Evolutionary conservation across 2,797 vertebrate species (phyloP).

Genomic region (Myioborus miniatus): DNA sequence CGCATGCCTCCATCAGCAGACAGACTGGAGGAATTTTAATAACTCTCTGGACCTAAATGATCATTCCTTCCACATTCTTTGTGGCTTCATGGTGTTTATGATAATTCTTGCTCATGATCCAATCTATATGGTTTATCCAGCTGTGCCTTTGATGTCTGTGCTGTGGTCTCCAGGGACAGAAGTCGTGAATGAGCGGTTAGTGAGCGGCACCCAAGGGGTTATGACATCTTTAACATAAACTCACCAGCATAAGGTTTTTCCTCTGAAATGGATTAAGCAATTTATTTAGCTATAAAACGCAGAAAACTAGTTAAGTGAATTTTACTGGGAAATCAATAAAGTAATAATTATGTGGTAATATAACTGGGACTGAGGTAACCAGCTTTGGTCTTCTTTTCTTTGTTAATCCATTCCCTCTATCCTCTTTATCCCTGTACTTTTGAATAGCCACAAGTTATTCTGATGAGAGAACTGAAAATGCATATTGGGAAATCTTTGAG

Average conservation of each 20-base stretch:
- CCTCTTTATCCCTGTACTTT: background rate
- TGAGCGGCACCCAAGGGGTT: constrained; percentile 47
- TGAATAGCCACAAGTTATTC: constrained; percentile 13
- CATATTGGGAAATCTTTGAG: background rate
- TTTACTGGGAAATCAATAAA: constrained; percentile 85
- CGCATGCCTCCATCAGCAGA: background rate
- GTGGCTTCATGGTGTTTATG: constrained; percentile 47
- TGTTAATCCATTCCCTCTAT: background rate
- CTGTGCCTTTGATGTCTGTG: constrained; percentile 58
- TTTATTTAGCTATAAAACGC: constrained; percentile 77
- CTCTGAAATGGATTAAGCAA: constrained; percentile 78
- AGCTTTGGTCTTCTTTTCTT: background rate
- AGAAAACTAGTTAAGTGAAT: constrained; percentile 80
- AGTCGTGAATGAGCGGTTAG: constrained; percentile 29
- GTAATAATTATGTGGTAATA: constrained; percentile 26
- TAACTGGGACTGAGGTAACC: constrained; percentile 19
- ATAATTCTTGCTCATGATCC: constrained; percentile 20
- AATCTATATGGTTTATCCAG: constrained; percentile 56
- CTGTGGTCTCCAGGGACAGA: constrained; percentile 13
- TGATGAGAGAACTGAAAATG: background rate
- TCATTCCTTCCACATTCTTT: constrained; percentile 51
- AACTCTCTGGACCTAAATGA: constrained; percentile 26
- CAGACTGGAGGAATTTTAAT: constrained; percentile 48
- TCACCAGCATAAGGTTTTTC: constrained; percentile 59
- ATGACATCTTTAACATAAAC: constrained; percentile 54